Conservation (phyloP, 2,888 invertebrate species). For the Yponomeuta cagnagella region DNA sequence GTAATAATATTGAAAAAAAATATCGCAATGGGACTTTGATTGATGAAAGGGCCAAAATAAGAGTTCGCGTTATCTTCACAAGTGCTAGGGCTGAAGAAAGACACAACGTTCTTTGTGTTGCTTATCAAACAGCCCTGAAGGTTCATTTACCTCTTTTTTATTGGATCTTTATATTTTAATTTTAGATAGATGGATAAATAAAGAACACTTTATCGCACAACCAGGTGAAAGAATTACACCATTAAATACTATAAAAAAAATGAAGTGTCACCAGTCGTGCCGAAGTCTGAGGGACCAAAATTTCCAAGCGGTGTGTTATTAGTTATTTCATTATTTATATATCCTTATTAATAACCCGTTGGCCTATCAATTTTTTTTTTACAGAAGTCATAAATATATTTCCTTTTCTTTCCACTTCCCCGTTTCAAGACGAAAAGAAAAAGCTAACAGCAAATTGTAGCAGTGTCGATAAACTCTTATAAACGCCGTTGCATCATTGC, state of each 20-base stretch:
- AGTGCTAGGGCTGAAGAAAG: constrained; percentile 23
- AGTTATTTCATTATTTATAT: no score
- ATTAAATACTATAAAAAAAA: no score
- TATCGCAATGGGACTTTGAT: not conserved
- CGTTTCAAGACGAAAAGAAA: not conserved
- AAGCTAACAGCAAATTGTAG: constrained; percentile 22
- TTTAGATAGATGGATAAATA: not conserved
- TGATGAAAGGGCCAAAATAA: not conserved
- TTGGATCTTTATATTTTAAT: no score
- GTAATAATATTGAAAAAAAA: no score
- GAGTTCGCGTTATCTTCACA: not conserved
- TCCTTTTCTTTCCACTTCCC: no score
- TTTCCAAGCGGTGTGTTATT: no score
- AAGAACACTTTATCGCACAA: no score
- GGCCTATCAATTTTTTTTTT: not conserved
- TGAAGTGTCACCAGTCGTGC: not conserved
- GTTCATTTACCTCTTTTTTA: constrained; percentile 57
- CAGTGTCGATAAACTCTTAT: constrained; percentile 60
- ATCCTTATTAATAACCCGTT: not conserved
- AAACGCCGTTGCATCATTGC: constrained; percentile 58
- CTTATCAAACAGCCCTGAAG: constrained; percentile 60
- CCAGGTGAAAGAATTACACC: no score
- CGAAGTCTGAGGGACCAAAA: not conserved
- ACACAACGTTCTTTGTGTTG: constrained; percentile 47
- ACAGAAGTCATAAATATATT: not conserved